Conservation (phyloP, 1,140 invertebrate species). For the Apolygus lucorum region DNA sequence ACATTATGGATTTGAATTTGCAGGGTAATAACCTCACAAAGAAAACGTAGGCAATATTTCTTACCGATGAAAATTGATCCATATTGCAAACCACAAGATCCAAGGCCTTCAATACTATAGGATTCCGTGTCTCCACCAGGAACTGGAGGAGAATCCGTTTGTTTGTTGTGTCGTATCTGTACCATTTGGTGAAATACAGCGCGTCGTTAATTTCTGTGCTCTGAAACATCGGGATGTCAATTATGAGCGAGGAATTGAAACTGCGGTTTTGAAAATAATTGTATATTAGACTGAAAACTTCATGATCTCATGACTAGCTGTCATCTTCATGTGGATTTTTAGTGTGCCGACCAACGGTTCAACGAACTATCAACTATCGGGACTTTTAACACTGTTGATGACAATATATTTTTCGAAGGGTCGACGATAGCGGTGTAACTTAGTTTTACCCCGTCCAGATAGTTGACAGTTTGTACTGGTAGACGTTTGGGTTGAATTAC, state of each 20-base stretch:
- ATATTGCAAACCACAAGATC: conserved; percentile 2
- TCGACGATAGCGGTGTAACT: background rate
- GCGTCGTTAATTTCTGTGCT: background rate
- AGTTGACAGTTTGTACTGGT: background rate
- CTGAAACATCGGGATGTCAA: background rate
- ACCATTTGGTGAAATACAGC: conserved; percentile 1
- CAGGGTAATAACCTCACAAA: background rate
- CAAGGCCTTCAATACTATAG: background rate
- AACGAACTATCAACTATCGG: too few species aligned
- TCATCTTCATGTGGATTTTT: too few species aligned
- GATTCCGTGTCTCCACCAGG: background rate
- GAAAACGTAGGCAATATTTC: background rate
- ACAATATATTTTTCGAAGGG: background rate
- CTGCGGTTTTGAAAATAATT: background rate
- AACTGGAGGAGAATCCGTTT: background rate
- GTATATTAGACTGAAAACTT: too few species aligned
- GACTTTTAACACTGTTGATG: background rate
- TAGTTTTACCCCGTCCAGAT: background rate
- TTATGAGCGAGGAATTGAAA: background rate
- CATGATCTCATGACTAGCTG: too few species aligned
- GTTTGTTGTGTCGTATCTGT: background rate
- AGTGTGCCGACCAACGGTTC: too few species aligned
- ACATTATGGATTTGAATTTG: background rate
- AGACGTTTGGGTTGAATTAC: background rate
- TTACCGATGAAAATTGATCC: conserved; percentile 1